A percentile compares a stretch with the other conserved stretches of the same genome.
Evolutionary conservation across 2,888 invertebrate genomes (phyloP).

Genomic region (Cantharis flavilabris): DNA sequence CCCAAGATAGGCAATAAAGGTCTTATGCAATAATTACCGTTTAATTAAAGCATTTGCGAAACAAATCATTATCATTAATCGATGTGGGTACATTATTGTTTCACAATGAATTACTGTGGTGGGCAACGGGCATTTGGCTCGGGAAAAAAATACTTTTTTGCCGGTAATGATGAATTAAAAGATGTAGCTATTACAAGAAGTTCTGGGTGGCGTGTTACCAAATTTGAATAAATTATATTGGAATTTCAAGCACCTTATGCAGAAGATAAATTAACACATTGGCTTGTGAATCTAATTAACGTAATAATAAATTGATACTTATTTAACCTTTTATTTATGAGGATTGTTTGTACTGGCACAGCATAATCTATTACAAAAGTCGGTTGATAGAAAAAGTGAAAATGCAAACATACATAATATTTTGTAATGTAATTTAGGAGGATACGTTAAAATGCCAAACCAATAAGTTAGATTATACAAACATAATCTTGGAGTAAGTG

Average conservation of each 20-base stretch:
- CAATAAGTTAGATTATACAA: slow-evolving; percentile 3
- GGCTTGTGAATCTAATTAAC: background rate
- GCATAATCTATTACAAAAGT: slow-evolving; percentile 1
- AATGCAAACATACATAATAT: background rate
- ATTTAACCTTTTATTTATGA: background rate
- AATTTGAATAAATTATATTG: background rate
- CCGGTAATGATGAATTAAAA: background rate
- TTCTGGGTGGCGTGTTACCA: background rate
- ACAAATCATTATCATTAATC: background rate
- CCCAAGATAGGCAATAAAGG: background rate
- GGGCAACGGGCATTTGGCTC: no score
- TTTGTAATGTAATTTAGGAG: slow-evolving; percentile 4
- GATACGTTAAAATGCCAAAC: slow-evolving; percentile 4
- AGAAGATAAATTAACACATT: background rate
- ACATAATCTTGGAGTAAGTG: background rate
- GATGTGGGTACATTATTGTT: background rate
- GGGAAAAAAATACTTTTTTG: background rate
- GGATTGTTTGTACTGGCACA: background rate
- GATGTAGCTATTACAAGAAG: background rate
- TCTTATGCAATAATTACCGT: background rate
- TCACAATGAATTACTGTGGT: background rate
- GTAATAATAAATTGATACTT: background rate
- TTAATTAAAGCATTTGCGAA: background rate
- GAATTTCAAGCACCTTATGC: background rate
- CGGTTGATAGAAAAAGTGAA: background rate